Conservation (phyloP, 1,140 invertebrate genomes). For the Galleria mellonella region DNA sequence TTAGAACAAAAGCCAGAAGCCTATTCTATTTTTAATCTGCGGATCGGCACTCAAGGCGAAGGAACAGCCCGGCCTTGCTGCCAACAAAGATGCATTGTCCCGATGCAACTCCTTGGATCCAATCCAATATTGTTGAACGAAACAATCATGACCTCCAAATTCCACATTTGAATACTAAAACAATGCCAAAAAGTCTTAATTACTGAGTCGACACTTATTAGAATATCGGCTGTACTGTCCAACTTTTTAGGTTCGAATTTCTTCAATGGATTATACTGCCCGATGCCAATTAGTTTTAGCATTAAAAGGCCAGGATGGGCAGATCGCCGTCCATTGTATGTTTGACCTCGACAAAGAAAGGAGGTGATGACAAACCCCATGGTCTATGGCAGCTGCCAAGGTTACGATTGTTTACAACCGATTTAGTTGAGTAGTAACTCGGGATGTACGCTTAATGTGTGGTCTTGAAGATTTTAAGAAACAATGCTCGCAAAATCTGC, state of each 20-base stretch:
- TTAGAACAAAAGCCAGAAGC: too few species aligned
- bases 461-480: too few species aligned
- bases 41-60: constrained; percentile 33
- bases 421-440: constrained; percentile 26
- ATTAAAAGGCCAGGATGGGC: constrained; percentile 47
- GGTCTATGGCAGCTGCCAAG: constrained; percentile 40
- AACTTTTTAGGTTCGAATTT: constrained; percentile 2
- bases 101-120: constrained; percentile 45
- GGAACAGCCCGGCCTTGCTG: constrained; percentile 35
- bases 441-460: neutral
- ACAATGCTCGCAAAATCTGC: too few species aligned
- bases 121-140: constrained; percentile 63
- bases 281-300: constrained; percentile 26
- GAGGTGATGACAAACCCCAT: constrained; percentile 39
- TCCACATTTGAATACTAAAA: constrained; percentile 55
- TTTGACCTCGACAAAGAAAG: constrained; percentile 59
- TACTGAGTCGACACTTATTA: neutral
- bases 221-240: constrained; percentile 4
- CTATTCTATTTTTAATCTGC: too few species aligned
- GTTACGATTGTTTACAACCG: constrained; percentile 34
- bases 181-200: constrained; percentile 10
- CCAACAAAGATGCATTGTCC: constrained; percentile 66
- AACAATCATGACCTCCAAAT: constrained; percentile 61
- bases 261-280: constrained; percentile 10
- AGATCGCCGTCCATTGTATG: constrained; percentile 46